phyloP scores from a whole-genome alignment of 2,797 vertebrate species.

The Notoglanidium macrostoma region DNA sequence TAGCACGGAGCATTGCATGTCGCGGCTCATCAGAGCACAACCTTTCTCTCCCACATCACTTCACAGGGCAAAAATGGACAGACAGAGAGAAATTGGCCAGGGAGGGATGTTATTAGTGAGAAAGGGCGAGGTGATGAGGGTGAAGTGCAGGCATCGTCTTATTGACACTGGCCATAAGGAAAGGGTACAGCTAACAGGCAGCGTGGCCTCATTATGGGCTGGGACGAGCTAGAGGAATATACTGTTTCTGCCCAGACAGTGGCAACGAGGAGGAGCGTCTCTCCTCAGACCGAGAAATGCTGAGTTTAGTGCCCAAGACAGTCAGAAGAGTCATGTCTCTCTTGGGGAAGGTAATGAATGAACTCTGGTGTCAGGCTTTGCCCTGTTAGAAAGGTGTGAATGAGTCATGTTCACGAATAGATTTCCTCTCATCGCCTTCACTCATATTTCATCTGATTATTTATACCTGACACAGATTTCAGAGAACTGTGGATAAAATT shows the following conservation, averaged over 20 bases:
- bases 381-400: constrained; percentile 49
- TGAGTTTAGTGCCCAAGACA: constrained; percentile 34
- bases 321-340: constrained; percentile 19
- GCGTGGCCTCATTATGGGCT: constrained; percentile 53
- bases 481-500: neutral
- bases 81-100: constrained; percentile 37
- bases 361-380: constrained; percentile 29
- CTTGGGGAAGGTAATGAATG: constrained; percentile 43
- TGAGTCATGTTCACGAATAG: constrained; percentile 39
- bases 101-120: constrained; percentile 37
- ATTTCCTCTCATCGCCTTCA: constrained; percentile 40
- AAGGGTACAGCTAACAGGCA: constrained; percentile 44
- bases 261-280: neutral
- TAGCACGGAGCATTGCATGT: constrained; percentile 41
- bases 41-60: constrained; percentile 44
- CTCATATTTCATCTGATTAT: constrained; percentile 50
- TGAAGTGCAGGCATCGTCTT: constrained; percentile 34
- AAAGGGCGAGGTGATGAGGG: constrained; percentile 30
- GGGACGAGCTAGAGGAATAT: constrained; percentile 46
- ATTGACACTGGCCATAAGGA: constrained; percentile 45
- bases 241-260: constrained; percentile 6
- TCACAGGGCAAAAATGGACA: constrained; percentile 40
- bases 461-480: constrained; percentile 48
- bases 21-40: constrained; percentile 47
- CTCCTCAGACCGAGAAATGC: neutral